These are phyloP conservation scores for Apotomis betuletana DNA, from an alignment of 2,888 invertebrate species.

Conservation along the genomic window DNA sequence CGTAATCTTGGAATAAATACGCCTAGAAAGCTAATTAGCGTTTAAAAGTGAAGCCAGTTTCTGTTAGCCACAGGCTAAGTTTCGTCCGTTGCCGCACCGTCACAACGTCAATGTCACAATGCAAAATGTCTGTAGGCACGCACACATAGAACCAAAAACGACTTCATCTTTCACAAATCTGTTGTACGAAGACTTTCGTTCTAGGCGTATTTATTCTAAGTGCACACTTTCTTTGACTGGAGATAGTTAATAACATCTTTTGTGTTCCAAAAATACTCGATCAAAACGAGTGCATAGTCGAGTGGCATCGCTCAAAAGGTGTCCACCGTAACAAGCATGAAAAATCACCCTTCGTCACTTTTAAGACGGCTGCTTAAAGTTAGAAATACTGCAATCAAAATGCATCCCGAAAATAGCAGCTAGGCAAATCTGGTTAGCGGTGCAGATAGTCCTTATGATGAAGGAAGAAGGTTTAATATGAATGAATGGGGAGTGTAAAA, in stretches of 20 bases:
- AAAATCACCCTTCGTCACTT: background rate
- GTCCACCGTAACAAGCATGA: constrained; percentile 18
- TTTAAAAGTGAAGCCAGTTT: no score
- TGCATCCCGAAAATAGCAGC: background rate
- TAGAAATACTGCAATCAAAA: background rate
- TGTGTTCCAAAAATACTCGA: constrained; percentile 38
- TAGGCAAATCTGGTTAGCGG: constrained; percentile 6
- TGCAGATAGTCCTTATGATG: constrained; percentile 28
- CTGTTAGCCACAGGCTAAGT: no score
- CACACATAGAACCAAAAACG: no score
- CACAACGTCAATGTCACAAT: no score
- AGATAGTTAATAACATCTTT: constrained; percentile 25
- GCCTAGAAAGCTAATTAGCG: no score
- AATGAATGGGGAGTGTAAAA: constrained; percentile 16
- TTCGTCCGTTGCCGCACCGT: no score
- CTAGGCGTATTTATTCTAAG: no score
- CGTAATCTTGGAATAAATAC: no score
- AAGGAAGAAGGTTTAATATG: constrained; percentile 35
- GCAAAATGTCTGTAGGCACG: no score
- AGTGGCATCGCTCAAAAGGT: constrained; percentile 48
- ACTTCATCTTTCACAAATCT: no score
- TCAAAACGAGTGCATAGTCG: constrained; percentile 50
- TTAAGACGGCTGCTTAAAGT: background rate
- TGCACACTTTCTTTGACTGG: background rate
- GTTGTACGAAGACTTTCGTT: no score